Conservation (phyloP, 2,113 vertebrate species). For the Ptilorrhoa leucosticta region DNA sequence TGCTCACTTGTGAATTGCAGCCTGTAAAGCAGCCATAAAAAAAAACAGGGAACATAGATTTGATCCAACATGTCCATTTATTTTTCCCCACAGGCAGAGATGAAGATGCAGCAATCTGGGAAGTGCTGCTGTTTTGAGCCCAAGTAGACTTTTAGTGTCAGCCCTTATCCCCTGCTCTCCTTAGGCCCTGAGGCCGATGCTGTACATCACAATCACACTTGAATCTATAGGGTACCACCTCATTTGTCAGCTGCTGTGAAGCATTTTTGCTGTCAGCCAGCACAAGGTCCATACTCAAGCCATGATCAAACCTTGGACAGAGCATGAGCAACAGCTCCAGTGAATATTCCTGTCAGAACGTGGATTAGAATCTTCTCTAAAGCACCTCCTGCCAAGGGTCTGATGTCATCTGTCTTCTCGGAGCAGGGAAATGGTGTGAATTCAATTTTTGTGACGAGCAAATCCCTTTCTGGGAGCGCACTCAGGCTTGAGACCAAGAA, state of each 20-base stretch:
- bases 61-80: slow-evolving; percentile 24
- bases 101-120: slow-evolving; percentile 1
- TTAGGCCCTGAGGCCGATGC: slow-evolving; percentile 3
- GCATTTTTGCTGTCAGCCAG: slow-evolving; percentile 45
- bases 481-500: slow-evolving; percentile 16
- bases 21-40: slow-evolving; percentile 10
- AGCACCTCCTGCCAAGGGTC: slow-evolving; percentile 44
- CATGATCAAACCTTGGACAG: slow-evolving; percentile 5
- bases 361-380: slow-evolving; percentile 43
- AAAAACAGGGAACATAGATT: background rate
- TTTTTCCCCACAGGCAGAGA: slow-evolving; percentile 13
- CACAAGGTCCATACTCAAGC: background rate
- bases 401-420: background rate
- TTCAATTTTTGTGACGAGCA: slow-evolving; percentile 21
- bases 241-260: slow-evolving; percentile 69
- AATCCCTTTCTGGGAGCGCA: slow-evolving; percentile 5
- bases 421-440: background rate
- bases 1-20: background rate
- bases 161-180: slow-evolving; percentile 12
- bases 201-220: slow-evolving; percentile 49
- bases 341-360: slow-evolving; percentile 57
- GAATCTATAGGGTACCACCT: slow-evolving; percentile 60
- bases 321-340: slow-evolving; percentile 61
- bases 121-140: slow-evolving; percentile 43
- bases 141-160: background rate